Base-by-base conservation (phyloP, 2,797 vertebrate genomes). In the Falco biarmicus region DNA sequence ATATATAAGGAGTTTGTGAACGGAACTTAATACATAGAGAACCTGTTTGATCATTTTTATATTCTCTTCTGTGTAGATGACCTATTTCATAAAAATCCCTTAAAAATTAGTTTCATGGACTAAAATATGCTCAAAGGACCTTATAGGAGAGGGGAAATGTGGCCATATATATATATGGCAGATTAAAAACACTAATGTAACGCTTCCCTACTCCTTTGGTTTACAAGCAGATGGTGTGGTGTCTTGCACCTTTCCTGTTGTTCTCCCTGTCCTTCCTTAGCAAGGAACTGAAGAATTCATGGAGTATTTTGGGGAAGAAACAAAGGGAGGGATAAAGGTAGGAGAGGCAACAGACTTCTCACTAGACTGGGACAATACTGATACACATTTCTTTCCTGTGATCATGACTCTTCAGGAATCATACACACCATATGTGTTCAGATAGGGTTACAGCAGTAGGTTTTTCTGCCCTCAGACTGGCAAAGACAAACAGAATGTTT, bases 391-490 rank as follows among this genome's bases (percentile, higher is more conserved):
- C 31, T 37, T 29, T 15, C 6, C 32, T 50, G 8, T 54, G 45
- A 16, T 47, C 7, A 0, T 22, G 61, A 48, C 21, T 74, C 21
- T 56, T 75, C 17, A 29, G 64, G 48, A 84, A 5, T 24, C 0
- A 0, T 14, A 8, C 7, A 3, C n/a, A 17, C 28, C 8, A 3
- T 24, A 10, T 0, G 0, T 28, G 20, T 61, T 53, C 65, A n/a
- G 60, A 22, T 8, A 39, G 29, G 22, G n/a, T 32, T 47, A 21
- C 34, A 60, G 10, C 10, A 24, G 11, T 7, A 15, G 19, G 5
- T 14, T 47, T 84, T 53, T 69, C 19, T 20, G 4, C 18, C 17
- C 14, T 80, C 13, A 18, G 19, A 13, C 28, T 65, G 71, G 21
- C 50, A 50, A 78, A 73, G 22, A 29, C 11, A 31, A 57, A 39